Evolutionary conservation across 2,113 vertebrate species (phyloP), one percentile per base, ranked within the genome.

Genomic region (Galemys pyrenaicus): DNA sequence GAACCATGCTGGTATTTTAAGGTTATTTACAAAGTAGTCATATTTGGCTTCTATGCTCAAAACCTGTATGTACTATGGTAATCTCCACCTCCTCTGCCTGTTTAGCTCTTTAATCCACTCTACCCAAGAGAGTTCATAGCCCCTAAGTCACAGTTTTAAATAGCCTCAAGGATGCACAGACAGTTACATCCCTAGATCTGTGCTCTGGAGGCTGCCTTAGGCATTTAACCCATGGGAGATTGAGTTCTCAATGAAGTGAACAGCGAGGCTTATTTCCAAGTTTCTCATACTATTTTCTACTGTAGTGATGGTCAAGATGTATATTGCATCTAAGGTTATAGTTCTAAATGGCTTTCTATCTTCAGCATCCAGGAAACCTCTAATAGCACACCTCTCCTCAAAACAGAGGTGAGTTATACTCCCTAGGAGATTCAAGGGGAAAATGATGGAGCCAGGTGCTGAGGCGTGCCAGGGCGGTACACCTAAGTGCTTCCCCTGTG

Each of bases 281-380:
- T 65, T 83, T 67, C 75, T 91, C 49, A 62, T 44, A 87, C 49
- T 79, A 9, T 56, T 71, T 84, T 83, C 70, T 58, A 26, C 10
- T 32, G 15, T 12, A n/a, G 28, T 17, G 9, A 67, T 41, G 39
- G 32, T 30, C 41, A 44, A 87, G 64, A 78, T 5, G 11, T 20
- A 49, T 82, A 1, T 35, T 91, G 71, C 10, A 32, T 46, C 26
- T 13, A 37, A 85, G 73, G 8, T 41, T 32, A n/a, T 35, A 22
- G 35, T 92, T 78, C 70, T 73, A 54, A 90, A 46, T 17, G 64
- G 37, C 20, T 78, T 86, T 90, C 51, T 94, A 39, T 77, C 70
- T 81, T 87, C 44, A 70, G 41, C 16, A 46, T 81, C 75, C 56
- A 65, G 71, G 64, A 30, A 70, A 46, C 64, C 19, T 90, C n/a